Conservation (phyloP, 2,113 vertebrate genomes). For the Hippocampus abdominalis region DNA sequence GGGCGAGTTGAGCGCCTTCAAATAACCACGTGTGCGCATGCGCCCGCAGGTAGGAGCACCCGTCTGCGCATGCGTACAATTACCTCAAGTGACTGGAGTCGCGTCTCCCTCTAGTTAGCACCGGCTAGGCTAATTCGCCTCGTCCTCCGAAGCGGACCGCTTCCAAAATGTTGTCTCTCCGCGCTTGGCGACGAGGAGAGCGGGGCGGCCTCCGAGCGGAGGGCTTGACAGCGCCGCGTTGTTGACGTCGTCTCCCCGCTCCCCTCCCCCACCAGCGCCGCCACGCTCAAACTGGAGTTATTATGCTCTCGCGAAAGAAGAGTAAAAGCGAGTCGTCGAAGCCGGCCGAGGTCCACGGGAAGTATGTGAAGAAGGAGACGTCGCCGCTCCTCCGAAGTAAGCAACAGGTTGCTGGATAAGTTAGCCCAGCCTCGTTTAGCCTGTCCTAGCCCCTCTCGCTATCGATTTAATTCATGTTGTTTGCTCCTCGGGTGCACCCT, state of each 20-base stretch:
- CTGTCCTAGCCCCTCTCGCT: background rate
- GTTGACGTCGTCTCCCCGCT: conserved; percentile 40
- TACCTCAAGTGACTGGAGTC: background rate
- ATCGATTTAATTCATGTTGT: background rate
- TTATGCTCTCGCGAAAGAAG: conserved; percentile 95
- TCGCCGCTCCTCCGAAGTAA: conserved; percentile 93
- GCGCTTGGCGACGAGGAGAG: conserved; percentile 9
- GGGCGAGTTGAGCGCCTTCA: background rate
- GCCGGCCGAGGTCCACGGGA: conserved; percentile 93
- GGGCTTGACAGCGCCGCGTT: conserved; percentile 33
- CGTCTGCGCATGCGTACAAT: background rate
- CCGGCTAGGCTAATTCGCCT: conserved; percentile 24
- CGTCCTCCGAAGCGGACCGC: background rate
- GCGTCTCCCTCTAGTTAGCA: background rate
- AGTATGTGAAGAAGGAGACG: conserved; percentile 98
- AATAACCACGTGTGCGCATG: background rate
- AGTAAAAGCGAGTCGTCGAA: conserved; percentile 93
- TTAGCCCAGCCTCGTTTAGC: background rate
- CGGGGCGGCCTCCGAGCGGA: conserved; percentile 21
- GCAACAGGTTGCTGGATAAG: conserved; percentile 36
- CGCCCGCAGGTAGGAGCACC: background rate
- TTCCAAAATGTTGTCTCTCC: conserved; percentile 47
- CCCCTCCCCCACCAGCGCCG: background rate
- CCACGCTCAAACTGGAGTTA: background rate
- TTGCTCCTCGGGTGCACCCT: background rate